Base-by-base conservation (phyloP, 2,888 invertebrate species). In the Dorcus parallelipipedus region DNA sequence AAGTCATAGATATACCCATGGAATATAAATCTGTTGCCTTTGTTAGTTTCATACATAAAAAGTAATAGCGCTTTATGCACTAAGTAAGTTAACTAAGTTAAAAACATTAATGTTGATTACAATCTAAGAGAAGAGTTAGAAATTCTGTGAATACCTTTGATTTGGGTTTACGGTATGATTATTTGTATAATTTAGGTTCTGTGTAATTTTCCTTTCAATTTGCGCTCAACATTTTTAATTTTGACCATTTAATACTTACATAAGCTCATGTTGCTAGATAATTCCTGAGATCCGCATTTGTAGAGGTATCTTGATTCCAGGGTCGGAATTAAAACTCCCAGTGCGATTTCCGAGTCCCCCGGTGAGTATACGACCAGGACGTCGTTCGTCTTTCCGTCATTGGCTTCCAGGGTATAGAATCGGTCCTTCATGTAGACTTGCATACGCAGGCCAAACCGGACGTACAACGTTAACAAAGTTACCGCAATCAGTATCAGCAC, bases 221-320 rank as follows among this genome's bases (percentile, higher is more conserved):
- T 39, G 39, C 8, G 4, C 3, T 40, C 20, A 20, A 23, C 10
- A 8, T 51, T 38, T 20, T n/a, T 41, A 20, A 51, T 51, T 9
- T 20, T 6, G 6, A 33, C 26, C 26, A 3, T 33, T 33, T 6
- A 33, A 14, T 17, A 80, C 84, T 82, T 61, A 85, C 85, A 84
- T 58, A 80, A 79, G 61, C 82, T 80, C 40, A 81, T 81, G 17
- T 38, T 45, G 26, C 45, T 45, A 17, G 45, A 38, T 20, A 45
- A 38, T 67, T 80, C 81, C 54, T 81, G 78, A n/a, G 83, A 75
- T 62, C 79, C 80, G 68, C 86, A 87, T 54, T 84, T 82, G 79
- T 88, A 89, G 67, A 83, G 81, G 79, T 86, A 85, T 71, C 83
- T 84, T 57, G 81, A 80, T 64, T 86, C 81, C 56, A 89, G 78